phyloP scores from a whole-genome alignment of 2,113 vertebrate species.

The crab-eating macaque (Macaca fascicularis) region DNA sequence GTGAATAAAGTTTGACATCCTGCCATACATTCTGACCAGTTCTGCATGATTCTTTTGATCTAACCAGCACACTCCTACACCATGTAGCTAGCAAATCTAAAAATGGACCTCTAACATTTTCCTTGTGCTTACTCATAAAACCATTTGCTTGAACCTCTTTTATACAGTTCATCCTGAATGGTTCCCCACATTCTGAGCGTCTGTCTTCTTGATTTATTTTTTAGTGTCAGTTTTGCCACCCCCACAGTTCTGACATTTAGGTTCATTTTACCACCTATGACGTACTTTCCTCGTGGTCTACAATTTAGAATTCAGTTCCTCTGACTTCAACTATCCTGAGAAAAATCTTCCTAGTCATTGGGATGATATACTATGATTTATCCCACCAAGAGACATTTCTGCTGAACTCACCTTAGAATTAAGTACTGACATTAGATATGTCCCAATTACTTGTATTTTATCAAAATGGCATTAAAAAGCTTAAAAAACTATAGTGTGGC shows the following conservation, averaged over 20 bases:
- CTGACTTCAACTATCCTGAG: background rate
- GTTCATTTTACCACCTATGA: background rate
- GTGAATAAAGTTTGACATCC: constrained; percentile 40
- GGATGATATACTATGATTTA: background rate
- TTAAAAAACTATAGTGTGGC: background rate
- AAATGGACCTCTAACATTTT: constrained; percentile 64
- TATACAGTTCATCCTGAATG: constrained; percentile 39
- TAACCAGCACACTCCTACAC: constrained; percentile 41
- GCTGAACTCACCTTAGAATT: background rate
- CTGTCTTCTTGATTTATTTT: constrained; percentile 12
- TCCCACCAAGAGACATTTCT: background rate
- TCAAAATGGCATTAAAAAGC: background rate
- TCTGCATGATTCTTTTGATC: constrained; percentile 11
- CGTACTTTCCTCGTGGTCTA: background rate
- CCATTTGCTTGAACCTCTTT: constrained; percentile 42
- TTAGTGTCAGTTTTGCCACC: constrained; percentile 16
- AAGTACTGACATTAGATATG: background rate
- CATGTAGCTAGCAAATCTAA: constrained; percentile 56
- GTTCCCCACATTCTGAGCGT: constrained; percentile 9
- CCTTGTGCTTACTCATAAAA: constrained; percentile 55
- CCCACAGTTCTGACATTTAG: background rate
- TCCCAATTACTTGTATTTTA: background rate
- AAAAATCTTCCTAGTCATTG: background rate
- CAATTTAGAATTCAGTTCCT: background rate
- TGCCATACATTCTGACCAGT: constrained; percentile 17